These are phyloP conservation scores for Ditula angustiorana DNA, from an alignment of 2,888 invertebrate species.

Conservation along the genomic window DNA sequence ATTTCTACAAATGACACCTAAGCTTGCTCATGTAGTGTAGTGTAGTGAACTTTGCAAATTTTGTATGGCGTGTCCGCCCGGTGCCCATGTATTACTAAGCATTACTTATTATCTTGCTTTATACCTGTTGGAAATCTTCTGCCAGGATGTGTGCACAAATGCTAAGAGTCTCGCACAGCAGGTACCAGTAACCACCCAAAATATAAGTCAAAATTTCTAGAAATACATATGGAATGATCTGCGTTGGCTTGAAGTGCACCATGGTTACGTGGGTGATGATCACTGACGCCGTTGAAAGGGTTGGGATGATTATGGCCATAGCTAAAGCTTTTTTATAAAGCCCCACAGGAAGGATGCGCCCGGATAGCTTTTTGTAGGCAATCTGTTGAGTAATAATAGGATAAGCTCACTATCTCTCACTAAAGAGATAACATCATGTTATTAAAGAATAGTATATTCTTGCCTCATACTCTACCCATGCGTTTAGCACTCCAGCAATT, in stretches of 20 bases:
- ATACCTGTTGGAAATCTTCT: conserved; percentile 88
- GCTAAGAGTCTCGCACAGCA: conserved; percentile 88
- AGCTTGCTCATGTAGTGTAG: too few species aligned
- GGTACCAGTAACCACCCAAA: conserved; percentile 90
- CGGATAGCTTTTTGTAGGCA: conserved; percentile 86
- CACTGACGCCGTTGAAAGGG: conserved; percentile 87
- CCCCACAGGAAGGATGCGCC: conserved; percentile 83
- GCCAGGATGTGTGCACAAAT: conserved; percentile 87
- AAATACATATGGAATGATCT: conserved; percentile 89
- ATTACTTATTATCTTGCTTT: conserved; percentile 7
- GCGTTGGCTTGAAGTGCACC: conserved; percentile 87
- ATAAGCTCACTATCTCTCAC: too few species aligned
- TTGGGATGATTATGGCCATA: conserved; percentile 85
- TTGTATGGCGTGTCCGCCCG: too few species aligned
- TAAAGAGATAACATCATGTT: too few species aligned
- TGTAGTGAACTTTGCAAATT: too few species aligned
- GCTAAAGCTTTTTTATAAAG: conserved; percentile 85
- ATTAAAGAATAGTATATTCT: too few species aligned
- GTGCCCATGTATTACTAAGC: too few species aligned
- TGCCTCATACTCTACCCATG: conserved; percentile 89
- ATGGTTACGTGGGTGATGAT: conserved; percentile 89
- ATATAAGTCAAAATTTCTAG: conserved; percentile 89
- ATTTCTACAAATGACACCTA: too few species aligned
- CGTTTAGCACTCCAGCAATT: conserved; percentile 86
- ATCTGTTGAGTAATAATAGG: conserved; percentile 63